Evolutionary conservation across 2,888 invertebrate species (phyloP), one percentile per base, ranked within the genome.

Genomic region (Cerceris rybyensis): DNA sequence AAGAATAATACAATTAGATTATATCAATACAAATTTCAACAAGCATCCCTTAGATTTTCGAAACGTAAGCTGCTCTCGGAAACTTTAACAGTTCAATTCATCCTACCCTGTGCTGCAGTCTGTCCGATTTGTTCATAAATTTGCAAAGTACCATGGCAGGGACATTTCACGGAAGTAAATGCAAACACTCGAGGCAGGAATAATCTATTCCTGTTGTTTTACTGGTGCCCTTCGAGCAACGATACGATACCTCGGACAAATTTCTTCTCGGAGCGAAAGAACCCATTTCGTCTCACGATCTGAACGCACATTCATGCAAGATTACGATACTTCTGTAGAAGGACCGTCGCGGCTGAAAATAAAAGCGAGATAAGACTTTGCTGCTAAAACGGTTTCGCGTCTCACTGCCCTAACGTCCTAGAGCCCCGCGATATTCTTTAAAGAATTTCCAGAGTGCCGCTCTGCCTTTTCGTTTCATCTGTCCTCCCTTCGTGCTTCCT

Each of bases 351-450:
- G 64, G 52, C 7, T 54, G 49, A 70, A 54, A 70, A 78, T 75
- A 78, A 81, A 69, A 70, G 49, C 39, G 61, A 74, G 78, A 85
- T 82, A 80, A 78, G 73, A 61, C 59, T 70, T 59, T 60, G 68
- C 58, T 43, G 50, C n/a, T 41, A 52, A 67, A 80, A 85, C 58
- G 60, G 64, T 75, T 68, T 78, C 57, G 65, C 71, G 13, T 57
- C 61, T 77, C 74, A 61, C 71, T 75, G 58, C 43, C 57, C 14
- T 59, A 59, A 8, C 73, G 28, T 64, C 54, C 14, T 63, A 78
- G 58, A 71, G 61, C 16, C 28, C 28, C 7, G 14, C 46, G 49
- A 69, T 70, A 55, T 63, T 77, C 64, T 59, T 16, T 63, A 57
- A 28, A 74, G 58, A 39, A 79, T 64, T 63, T 63, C 61, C 50